Evolutionary conservation across 2,888 invertebrate species (phyloP), one percentile per base, ranked within the genome.

Genomic region (Eudasyphora cyanicolor): DNA sequence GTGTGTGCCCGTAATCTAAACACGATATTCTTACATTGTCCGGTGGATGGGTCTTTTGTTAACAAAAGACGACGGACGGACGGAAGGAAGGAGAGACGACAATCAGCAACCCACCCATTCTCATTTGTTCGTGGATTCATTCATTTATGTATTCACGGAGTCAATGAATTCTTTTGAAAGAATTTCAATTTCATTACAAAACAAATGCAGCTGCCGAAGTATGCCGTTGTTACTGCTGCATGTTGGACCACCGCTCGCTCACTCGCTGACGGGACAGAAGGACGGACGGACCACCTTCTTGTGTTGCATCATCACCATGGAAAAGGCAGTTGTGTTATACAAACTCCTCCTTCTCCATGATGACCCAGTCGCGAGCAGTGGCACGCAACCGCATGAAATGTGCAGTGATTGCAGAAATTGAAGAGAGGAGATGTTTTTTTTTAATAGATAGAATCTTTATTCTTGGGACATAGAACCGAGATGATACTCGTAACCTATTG

Each of bases 121-220:
- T 32, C 5, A 32, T 4, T 32, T 32, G 32, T 32, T 54, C 6
- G 12, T 54, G 12, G 6, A 27, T 57, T 57, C 27, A 27, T 57
- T 57, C 57, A 57, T 57, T 57, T 21, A 24, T 57, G n/a, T n/a
- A n/a, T n/a, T 24, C 54, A 54, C 2, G 29, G 29, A 27, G 32
- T 32, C 35, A 64, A 64, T 64, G 64, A 64, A 64, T 64, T 64
- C 64, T 64, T 64, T 38, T 19, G 35, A 64, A 64, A 64, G 64
- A 64, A 64, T 64, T 64, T 64, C 60, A 64, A 64, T 64, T 64
- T 64, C 64, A 64, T 64, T 64, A 64, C 64, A 64, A 38, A 54
- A 35, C 17, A 64, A 64, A 19, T 64, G 64, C 64, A 64, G 64
- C 64, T 64, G 64, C 38, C 17, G n/a, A n/a, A n/a, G n/a, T 5